Base-by-base conservation (phyloP, 2,797 vertebrate genomes). In the Serranus cabrilla region DNA sequence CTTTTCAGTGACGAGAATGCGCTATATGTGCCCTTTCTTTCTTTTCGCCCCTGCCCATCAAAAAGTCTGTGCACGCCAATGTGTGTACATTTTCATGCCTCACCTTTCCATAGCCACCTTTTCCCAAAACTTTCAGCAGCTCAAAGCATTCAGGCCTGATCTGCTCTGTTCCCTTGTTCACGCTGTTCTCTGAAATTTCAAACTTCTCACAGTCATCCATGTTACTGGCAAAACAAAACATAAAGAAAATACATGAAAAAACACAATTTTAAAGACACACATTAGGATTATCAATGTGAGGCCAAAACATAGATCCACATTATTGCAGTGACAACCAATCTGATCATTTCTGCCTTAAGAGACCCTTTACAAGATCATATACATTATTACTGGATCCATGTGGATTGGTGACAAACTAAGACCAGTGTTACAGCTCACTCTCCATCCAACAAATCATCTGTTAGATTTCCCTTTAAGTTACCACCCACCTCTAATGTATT, bases 91-190 rank as follows among this genome's bases (percentile, higher is more conserved):
- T 55, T 39, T 10, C 2, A 25, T 40, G 69, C 23, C 95, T 95
- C 94, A 99, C 98, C 96, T 99, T 99, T 88, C 97, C 97, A 83
- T 99, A 99, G 88, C 97, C 97, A 74, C 97, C 97, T 94, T 99
- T 99, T 58, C 98, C 98, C 91, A 99, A 95, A 82, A 99, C 97
- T 11, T 97, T 97, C 20, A 99, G 96, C 74, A 99, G 86, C 90
- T 98, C 97, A 93, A 99, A 99, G 92, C 97, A 98, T 89, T 99
- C 98, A 0, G 97, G 97, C 60, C 96, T 95, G 89, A 99, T 98
- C 92, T 97, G 97, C 95, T 99, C 98, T 45, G 96, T 96, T 92
- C 97, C 97, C 93, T 96, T 96, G 95, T 99, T 99, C 82, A 99
- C 97, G 61, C 93, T 99, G 91, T 97, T 96, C 93, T 99, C 97